Evolutionary conservation across 2,888 invertebrate species (phyloP).

Genomic region (Phania funesta): DNA sequence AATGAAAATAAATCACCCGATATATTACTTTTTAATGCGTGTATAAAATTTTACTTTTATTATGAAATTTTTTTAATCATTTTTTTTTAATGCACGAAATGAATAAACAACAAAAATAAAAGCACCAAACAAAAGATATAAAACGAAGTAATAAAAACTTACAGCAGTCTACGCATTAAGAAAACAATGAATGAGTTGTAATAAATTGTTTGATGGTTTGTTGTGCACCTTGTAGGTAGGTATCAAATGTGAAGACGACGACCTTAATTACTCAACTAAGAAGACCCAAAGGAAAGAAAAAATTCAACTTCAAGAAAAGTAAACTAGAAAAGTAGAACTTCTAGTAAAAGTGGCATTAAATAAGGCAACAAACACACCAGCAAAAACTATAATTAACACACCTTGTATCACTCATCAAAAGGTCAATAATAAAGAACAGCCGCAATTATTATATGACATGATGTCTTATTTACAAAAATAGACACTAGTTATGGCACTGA

Average conservation of each 20-base stretch:
- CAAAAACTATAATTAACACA: constrained; percentile 12
- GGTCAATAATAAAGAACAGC: constrained; percentile 52
- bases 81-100: constrained; percentile 7
- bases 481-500: background rate
- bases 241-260: constrained; percentile 58
- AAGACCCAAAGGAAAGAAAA: constrained; percentile 37
- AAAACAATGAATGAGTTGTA: constrained; percentile 42
- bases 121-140: constrained; percentile 6
- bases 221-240: constrained; percentile 48
- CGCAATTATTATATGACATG: constrained; percentile 20
- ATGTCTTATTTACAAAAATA: background rate
- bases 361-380: background rate
- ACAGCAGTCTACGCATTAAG: constrained; percentile 7
- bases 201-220: constrained; percentile 36
- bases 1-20: too few species aligned
- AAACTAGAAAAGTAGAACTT: constrained; percentile 36
- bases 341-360: constrained; percentile 45
- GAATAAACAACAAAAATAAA: constrained; percentile 26
- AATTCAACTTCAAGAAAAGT: background rate
- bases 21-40: constrained; percentile 21
- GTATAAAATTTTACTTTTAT: constrained; percentile 57
- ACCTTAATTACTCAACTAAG: constrained; percentile 63
- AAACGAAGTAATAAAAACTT: background rate
- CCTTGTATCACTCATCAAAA: constrained; percentile 62
- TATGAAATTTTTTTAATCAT: background rate